Evolutionary conservation across 2,113 vertebrate species (phyloP), one percentile per base, ranked within the genome.

Genomic region (Parus major): DNA sequence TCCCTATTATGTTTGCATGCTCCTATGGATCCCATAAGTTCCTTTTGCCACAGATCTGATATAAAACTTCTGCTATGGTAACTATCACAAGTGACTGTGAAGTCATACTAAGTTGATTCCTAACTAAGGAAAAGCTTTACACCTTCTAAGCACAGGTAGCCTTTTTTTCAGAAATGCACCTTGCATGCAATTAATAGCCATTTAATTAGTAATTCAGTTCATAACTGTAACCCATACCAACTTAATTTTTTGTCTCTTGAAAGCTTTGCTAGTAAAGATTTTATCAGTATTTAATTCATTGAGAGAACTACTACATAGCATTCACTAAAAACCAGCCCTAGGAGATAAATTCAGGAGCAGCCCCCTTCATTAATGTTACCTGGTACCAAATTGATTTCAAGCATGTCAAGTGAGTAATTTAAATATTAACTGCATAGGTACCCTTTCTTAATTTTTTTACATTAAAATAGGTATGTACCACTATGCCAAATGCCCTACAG

Each of bases 1-100:
- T 50, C 24, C 4, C 2, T 35, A 25, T 5, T 3, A 0, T 46
- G 52, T 68, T 71, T 64, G 46, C 61, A 64, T 2, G 0, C n/a
- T 47, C 9, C 41, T 66, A 14, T 29, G 47, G 39, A 73, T 84
- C 28, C 46, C 2, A 5, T 5, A 10, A 56, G 56, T 23, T 64
- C 28, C 39, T 71, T 88, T 21, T 33, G 39, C 59, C 39, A 76
- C 28, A 82, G 44, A 44, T 41, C 31, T 77, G 72, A 36, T 47
- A 70, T 28, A 65, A 77, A 57, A 44, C 9, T 86, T 76, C 25
- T 63, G 46, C 55, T 57, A 21, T 2, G 11, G 33, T 31, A 85
- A 69, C 55, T 61, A 59, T 24, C 60, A 84, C 24, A 44, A 29
- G 14, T 31, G 52, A 82, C 36, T 27, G 33, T 27, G 33, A 83